Conservation (phyloP, 2,113 vertebrate genomes). For the Chascanopsetta lugubris region DNA sequence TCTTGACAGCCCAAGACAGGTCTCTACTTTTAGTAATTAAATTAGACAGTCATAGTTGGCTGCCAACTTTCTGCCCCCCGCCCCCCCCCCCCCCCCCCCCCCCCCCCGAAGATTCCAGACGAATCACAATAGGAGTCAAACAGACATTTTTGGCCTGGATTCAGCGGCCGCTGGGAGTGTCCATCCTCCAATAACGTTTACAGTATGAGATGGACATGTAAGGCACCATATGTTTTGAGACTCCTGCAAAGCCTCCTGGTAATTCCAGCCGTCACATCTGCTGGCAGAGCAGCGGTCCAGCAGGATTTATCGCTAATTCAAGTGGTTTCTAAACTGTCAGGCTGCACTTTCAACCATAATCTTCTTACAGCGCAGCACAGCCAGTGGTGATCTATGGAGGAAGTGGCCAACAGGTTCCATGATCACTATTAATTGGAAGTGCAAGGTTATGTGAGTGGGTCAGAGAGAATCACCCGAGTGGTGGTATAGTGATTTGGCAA, state of each 20-base stretch:
- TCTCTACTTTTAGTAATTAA: slow-evolving; percentile 86
- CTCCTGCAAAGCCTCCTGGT: slow-evolving; percentile 90
- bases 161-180: slow-evolving; percentile 86
- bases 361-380: slow-evolving; percentile 71
- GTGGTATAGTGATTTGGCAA: slow-evolving; percentile 18
- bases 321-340: slow-evolving; percentile 90
- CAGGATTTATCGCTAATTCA: slow-evolving; percentile 92
- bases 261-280: slow-evolving; percentile 96
- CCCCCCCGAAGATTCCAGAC: slow-evolving; percentile 61
- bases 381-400: slow-evolving; percentile 51
- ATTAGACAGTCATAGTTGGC: slow-evolving; percentile 84
- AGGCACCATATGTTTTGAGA: slow-evolving; percentile 90
- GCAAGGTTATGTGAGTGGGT: slow-evolving; percentile 43
- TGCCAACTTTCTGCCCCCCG: slow-evolving; percentile 77
- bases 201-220: slow-evolving; percentile 84
- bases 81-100: slow-evolving; percentile 31
- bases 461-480: slow-evolving; percentile 7
- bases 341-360: slow-evolving; percentile 70
- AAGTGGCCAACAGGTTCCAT: slow-evolving; percentile 61
- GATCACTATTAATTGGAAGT: slow-evolving; percentile 56
- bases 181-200: slow-evolving; percentile 88
- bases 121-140: slow-evolving; percentile 84
- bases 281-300: slow-evolving; percentile 86
- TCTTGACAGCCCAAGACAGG: slow-evolving; percentile 57
- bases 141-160: slow-evolving; percentile 87